Base-by-base conservation (phyloP, 1,140 invertebrate species). In the Callitettix versicolor region DNA sequence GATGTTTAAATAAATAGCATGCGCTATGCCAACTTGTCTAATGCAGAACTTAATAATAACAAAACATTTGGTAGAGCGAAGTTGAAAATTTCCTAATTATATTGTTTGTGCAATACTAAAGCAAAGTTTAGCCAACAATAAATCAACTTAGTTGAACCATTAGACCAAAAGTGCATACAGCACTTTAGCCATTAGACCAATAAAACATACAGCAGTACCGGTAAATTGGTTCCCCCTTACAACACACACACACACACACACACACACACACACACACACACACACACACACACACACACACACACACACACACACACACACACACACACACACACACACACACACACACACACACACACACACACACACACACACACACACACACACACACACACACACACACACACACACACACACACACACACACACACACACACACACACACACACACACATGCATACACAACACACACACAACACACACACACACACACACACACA, bases 251-350 rank as follows among this genome's bases (percentile, higher is more conserved):
- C 21, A 24, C 21, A 21, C 15, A 47, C 21, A 21, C 15, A 47
- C 21, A 24, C 44, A 24, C 44, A 15, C 44, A 24, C 21, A 9
- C 17, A 24, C 44, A 24, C 44, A 47, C 44, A 47, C 21, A 47
- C 44, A 47, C 21, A 47, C 21, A 47, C 44, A 47, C 17, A 47
- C 21, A 24, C 21, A 24, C 44, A 47, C 17, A 47, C 44, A 47
- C 44, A 47, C 17, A 47, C 44, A 47, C 44, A 47, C 44, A 47
- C 21, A 47, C 44, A 47, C 17, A 47, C 44, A 22, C 44, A 47
- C 44, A 47, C 44, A 47, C 44, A 21, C 44, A 21, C 44, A 9
- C 21, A 21, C 44, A 21, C 44, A 9, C 44, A 21, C 44, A 21
- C 21, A 22, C 44, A 21, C 44, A 47, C 44, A 22, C 44, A 47